These are phyloP conservation scores for Malaclemys terrapin DNA, from an alignment of 2,113 vertebrate species.

Conservation along the genomic window DNA sequence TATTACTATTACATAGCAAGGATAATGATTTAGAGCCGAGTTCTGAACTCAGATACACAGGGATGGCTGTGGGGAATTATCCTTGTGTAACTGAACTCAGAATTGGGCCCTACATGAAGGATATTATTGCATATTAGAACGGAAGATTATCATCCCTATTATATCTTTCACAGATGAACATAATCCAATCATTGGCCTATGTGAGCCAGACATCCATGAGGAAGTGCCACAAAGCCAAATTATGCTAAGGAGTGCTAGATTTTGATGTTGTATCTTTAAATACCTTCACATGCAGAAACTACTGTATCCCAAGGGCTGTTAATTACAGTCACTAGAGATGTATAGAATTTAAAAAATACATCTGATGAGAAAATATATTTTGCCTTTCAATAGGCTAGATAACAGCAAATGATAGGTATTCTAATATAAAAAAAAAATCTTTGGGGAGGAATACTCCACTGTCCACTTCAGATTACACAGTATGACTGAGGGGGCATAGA, in stretches of 20 bases:
- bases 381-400: background rate
- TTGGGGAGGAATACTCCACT: background rate
- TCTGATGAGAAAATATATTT: background rate
- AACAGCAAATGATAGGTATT: background rate
- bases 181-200: background rate
- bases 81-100: background rate
- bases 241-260: background rate
- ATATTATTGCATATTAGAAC: background rate
- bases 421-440: background rate
- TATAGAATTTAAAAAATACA: background rate
- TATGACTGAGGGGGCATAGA: background rate
- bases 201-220: background rate
- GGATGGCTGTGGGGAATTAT: background rate
- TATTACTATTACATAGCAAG: background rate
- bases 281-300: fast-evolving
- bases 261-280: background rate
- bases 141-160: background rate
- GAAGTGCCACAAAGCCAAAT: background rate
- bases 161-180: background rate
- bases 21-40: background rate
- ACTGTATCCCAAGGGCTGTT: fast-evolving
- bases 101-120: background rate
- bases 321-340: background rate
- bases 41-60: background rate
- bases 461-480: background rate